phyloP scores from a whole-genome alignment of 2,113 vertebrate species.

The Rhea pennata region DNA sequence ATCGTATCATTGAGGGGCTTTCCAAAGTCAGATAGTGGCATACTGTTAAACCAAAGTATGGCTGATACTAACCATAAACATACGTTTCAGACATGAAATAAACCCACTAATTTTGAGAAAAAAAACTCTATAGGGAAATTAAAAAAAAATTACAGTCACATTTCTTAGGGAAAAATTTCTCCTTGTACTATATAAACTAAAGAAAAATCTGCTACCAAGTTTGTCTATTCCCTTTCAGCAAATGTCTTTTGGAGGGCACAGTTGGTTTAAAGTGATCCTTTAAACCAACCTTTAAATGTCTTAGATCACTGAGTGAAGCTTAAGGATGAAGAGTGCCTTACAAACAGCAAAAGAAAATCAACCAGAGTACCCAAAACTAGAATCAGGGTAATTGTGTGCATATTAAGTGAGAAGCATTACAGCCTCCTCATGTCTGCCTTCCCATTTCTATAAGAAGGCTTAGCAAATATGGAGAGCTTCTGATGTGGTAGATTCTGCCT shows the following conservation, averaged over 20 bases:
- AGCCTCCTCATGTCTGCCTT: not conserved
- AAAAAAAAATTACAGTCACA: not conserved
- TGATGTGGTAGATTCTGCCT: not conserved
- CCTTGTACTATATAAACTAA: not conserved
- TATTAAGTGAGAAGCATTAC: not conserved
- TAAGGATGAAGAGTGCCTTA: not conserved
- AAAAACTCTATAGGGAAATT: accelerated
- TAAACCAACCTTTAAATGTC: no score
- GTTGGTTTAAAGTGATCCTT: not conserved
- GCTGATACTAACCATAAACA: not conserved
- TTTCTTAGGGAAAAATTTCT: not conserved
- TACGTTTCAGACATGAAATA: not conserved
- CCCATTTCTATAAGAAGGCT: not conserved
- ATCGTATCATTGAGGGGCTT: not conserved
- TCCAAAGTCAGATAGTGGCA: not conserved
- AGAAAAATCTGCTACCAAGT: not conserved
- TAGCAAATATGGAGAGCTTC: not conserved
- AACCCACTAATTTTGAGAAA: accelerated
- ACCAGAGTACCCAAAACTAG: not conserved
- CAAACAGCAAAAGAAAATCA: not conserved
- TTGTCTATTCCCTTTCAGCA: not conserved
- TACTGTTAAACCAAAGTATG: not conserved
- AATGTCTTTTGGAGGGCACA: not conserved
- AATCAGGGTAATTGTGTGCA: not conserved
- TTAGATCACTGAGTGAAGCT: not conserved